Conservation (phyloP, 1,140 invertebrate genomes). For the Drosophila arizonae region DNA sequence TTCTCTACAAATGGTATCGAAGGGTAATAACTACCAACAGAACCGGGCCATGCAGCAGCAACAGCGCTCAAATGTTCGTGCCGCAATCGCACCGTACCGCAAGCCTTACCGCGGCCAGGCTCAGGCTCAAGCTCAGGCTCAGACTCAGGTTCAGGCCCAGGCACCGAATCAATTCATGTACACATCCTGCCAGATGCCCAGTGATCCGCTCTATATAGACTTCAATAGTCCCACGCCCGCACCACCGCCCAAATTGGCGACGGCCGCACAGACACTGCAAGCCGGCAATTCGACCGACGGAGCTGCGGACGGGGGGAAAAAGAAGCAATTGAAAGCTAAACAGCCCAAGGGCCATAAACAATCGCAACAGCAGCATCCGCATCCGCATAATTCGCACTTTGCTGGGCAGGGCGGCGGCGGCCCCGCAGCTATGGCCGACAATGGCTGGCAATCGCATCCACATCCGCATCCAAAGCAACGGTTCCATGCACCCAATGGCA, state of each 20-base stretch:
- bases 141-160: constrained; percentile 28
- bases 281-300: not conserved
- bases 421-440: constrained; percentile 1
- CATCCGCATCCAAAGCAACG: constrained; percentile 42
- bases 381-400: constrained; percentile 25
- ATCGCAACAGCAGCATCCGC: constrained; percentile 42
- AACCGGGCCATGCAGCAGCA: constrained; percentile 55
- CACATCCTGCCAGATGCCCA: constrained; percentile 77
- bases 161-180: constrained; percentile 49
- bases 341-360: constrained; percentile 48
- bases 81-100: constrained; percentile 58
- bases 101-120: constrained; percentile 56
- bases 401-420: constrained; percentile 16
- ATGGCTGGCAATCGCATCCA: constrained; percentile 38
- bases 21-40: constrained; percentile 49
- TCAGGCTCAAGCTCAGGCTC: constrained; percentile 24
- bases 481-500: constrained; percentile 39
- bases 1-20: constrained; percentile 51
- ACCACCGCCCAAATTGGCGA: constrained; percentile 6
- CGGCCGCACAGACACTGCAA: not conserved
- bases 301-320: constrained; percentile 44
- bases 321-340: constrained; percentile 60
- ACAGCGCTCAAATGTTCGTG: constrained; percentile 45
- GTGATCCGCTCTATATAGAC: constrained; percentile 80
- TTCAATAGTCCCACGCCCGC: constrained; percentile 68